Evolutionary conservation across 2,797 vertebrate species (phyloP).

Genomic region (Cirrhinus molitorella): DNA sequence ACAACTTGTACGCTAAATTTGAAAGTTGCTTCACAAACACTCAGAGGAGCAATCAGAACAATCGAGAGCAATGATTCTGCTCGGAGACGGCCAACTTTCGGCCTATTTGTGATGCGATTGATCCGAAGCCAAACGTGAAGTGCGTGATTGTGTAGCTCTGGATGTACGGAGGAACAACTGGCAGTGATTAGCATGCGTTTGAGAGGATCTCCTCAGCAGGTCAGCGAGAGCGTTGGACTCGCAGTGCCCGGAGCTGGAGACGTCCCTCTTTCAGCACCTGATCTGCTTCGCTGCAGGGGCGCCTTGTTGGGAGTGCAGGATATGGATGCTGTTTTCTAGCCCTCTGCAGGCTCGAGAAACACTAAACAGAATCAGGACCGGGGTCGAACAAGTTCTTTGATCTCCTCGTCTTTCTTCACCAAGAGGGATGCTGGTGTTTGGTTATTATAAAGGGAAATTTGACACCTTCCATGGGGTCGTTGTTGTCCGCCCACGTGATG

Average conservation of each 20-base stretch:
- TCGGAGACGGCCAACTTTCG: slow-evolving; percentile 32
- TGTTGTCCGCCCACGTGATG: slow-evolving; percentile 41
- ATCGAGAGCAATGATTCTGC: slow-evolving; percentile 65
- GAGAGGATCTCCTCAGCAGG: slow-evolving; percentile 51
- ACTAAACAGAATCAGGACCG: slow-evolving; percentile 62
- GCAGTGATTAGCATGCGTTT: slow-evolving; percentile 75
- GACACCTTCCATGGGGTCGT: slow-evolving; percentile 36
- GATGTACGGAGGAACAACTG: slow-evolving; percentile 74
- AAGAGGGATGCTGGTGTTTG: slow-evolving; percentile 17
- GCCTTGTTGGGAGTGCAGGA: slow-evolving; percentile 77
- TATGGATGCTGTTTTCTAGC: slow-evolving; percentile 64
- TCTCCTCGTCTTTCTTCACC: slow-evolving; percentile 36
- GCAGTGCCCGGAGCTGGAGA: slow-evolving; percentile 57
- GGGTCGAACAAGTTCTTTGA: slow-evolving; percentile 45
- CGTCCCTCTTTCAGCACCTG: slow-evolving; percentile 80
- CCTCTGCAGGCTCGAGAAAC: slow-evolving; percentile 66
- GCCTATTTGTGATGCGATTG: slow-evolving; percentile 58
- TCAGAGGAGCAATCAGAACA: slow-evolving; percentile 56
- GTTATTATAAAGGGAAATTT: slow-evolving; percentile 40
- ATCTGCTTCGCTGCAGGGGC: slow-evolving; percentile 78
- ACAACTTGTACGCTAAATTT: slow-evolving; percentile 52
- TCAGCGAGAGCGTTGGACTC: slow-evolving; percentile 65
- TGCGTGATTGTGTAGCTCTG: slow-evolving; percentile 72
- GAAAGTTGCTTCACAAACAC: slow-evolving; percentile 55
- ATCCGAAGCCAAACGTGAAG: slow-evolving; percentile 68